Evolutionary conservation across 2,113 vertebrate species (phyloP).

Genomic region (Trichechus manatus): DNA sequence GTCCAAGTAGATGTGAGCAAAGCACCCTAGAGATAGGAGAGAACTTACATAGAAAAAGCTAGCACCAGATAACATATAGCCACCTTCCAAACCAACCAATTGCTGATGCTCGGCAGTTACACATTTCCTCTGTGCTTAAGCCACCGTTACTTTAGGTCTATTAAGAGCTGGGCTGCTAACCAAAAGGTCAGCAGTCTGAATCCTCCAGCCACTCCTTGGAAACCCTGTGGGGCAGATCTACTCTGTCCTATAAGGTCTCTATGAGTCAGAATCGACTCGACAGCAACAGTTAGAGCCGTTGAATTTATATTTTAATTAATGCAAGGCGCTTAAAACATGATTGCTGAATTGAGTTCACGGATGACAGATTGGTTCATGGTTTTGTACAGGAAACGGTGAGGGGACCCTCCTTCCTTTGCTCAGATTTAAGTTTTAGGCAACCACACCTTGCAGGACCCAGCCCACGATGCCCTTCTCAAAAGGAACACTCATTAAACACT

Average conservation of each 20-base stretch:
- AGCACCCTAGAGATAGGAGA: background rate
- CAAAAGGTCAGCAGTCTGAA: too few species aligned
- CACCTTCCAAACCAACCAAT: background rate
- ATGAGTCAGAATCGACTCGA: too few species aligned
- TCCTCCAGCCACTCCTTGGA: too few species aligned
- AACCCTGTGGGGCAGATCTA: too few species aligned
- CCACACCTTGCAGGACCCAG: background rate
- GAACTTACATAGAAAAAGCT: background rate
- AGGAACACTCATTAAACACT: background rate
- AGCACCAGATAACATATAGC: accelerated
- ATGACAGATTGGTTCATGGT: background rate
- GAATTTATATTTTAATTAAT: background rate
- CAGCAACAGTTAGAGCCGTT: background rate
- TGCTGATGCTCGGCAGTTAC: background rate
- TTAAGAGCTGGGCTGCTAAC: background rate
- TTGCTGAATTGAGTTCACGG: background rate
- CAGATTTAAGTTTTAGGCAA: background rate
- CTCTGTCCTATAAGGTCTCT: too few species aligned
- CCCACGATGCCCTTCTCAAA: background rate
- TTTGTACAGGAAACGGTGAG: conserved; percentile 11
- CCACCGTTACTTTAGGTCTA: background rate
- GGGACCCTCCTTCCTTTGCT: background rate
- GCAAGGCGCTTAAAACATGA: background rate
- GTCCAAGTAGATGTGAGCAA: background rate
- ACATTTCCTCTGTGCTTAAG: background rate